phyloP scores from a whole-genome alignment of 2,888 invertebrate genomes.

The Caenorhabditis sp. region DNA sequence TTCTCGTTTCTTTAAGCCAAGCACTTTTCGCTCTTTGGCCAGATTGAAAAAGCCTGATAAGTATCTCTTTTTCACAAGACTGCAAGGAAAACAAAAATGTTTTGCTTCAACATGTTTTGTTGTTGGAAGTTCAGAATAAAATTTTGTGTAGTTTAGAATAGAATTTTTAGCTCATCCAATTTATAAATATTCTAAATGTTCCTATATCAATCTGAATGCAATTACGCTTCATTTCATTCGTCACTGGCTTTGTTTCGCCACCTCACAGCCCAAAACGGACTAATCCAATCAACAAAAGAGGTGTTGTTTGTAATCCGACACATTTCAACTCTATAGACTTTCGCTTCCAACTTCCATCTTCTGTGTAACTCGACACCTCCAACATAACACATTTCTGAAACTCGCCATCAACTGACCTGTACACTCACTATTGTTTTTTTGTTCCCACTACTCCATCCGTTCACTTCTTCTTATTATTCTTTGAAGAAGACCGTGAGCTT shows the following conservation, averaged over 20 bases:
- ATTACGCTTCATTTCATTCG: background rate
- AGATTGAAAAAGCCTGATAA: background rate
- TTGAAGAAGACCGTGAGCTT: conserved; percentile 1
- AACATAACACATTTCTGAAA: conserved; percentile 41
- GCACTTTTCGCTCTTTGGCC: background rate
- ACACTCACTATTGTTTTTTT: conserved; percentile 14
- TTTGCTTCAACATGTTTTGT: too few species aligned
- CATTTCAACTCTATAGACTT: conserved; percentile 23
- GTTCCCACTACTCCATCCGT: background rate
- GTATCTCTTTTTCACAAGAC: too few species aligned
- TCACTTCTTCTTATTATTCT: conserved; percentile 7
- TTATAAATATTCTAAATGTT: too few species aligned
- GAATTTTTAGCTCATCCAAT: too few species aligned
- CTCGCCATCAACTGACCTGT: conserved; percentile 44
- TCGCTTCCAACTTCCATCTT: background rate
- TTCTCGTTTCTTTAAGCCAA: background rate
- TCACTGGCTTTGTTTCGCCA: background rate
- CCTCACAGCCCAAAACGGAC: background rate
- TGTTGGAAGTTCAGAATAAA: too few species aligned
- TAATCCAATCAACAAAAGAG: conserved; percentile 47
- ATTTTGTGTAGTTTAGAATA: too few species aligned
- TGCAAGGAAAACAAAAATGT: too few species aligned
- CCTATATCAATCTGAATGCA: too few species aligned
- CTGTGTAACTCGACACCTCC: conserved; percentile 35
- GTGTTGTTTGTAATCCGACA: conserved; percentile 44